These are phyloP conservation scores for Misgurnus mizolepis DNA, from an alignment of 2,113 vertebrate genomes.

Conservation along the genomic window DNA sequence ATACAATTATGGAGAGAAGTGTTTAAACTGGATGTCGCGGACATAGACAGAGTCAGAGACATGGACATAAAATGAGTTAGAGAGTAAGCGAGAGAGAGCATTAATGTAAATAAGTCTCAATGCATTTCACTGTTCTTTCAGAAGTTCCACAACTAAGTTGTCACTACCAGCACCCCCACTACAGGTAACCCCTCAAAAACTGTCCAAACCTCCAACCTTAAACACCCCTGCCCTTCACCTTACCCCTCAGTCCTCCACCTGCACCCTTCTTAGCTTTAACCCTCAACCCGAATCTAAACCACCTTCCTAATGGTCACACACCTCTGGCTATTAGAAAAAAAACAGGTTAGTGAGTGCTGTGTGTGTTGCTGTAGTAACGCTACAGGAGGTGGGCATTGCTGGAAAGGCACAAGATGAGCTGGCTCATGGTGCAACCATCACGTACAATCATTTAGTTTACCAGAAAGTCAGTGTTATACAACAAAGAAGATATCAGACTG, in stretches of 20 bases:
- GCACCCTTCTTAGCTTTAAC: constrained; percentile 47
- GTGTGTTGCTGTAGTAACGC: constrained; percentile 63
- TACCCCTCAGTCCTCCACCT: constrained; percentile 41
- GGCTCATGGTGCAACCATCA: constrained; percentile 9
- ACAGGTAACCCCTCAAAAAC: constrained; percentile 73
- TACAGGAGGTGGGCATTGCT: constrained; percentile 58
- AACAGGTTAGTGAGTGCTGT: constrained; percentile 25
- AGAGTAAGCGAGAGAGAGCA: constrained; percentile 32
- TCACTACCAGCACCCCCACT: constrained; percentile 78
- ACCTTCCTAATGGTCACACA: constrained; percentile 11
- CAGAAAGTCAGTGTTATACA: background rate
- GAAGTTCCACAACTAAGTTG: constrained; percentile 71
- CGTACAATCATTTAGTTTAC: constrained; percentile 16
- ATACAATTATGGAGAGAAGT: background rate
- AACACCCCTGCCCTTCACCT: constrained; percentile 10
- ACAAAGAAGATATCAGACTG: background rate
- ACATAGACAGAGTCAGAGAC: constrained; percentile 53
- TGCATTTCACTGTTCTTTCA: constrained; percentile 79
- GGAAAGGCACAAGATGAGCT: constrained; percentile 32
- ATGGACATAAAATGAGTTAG: constrained; percentile 45
- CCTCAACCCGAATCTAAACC: constrained; percentile 7
- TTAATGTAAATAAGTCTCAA: constrained; percentile 62
- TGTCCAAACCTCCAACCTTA: constrained; percentile 27
- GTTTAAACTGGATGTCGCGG: constrained; percentile 44
- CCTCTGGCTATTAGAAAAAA: constrained; percentile 9